These are phyloP conservation scores for Aplidium turbinatum DNA, from an alignment of 23 tunicate genomes.

Conservation along the genomic window DNA sequence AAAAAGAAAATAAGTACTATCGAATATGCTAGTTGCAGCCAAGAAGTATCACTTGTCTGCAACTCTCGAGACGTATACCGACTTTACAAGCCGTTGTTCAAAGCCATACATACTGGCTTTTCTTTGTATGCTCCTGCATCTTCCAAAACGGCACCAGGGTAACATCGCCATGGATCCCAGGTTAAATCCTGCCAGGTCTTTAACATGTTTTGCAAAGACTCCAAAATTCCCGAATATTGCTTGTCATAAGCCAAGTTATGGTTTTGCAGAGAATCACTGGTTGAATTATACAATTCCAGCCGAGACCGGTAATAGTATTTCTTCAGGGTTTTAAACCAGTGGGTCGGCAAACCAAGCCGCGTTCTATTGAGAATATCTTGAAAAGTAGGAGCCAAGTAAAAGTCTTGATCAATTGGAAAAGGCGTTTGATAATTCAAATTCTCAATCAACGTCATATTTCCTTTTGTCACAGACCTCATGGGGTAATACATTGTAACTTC, in stretches of 20 bases:
- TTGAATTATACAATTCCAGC: constrained; percentile 57
- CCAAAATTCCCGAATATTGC: neutral
- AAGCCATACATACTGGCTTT: constrained; percentile 66
- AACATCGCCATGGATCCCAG: constrained; percentile 79
- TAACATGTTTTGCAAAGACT: constrained; percentile 9
- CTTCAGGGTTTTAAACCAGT: constrained; percentile 82
- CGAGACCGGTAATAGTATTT: constrained; percentile 72
- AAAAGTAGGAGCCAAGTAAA: constrained; percentile 76
- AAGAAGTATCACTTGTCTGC: too few species aligned
- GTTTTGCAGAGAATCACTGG: constrained; percentile 49
- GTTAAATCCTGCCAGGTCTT: constrained; percentile 57
- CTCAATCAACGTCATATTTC: constrained; percentile 42
- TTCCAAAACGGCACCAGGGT: constrained; percentile 76
- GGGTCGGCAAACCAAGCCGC: neutral
- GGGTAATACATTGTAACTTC: constrained; percentile 92
- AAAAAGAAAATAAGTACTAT: too few species aligned
- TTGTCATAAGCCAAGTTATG: constrained; percentile 48
- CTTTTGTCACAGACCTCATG: constrained; percentile 63
- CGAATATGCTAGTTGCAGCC: too few species aligned
- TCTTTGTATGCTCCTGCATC: constrained; percentile 67
- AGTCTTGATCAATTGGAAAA: constrained; percentile 89
- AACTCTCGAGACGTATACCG: too few species aligned
- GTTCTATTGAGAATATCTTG: constrained; percentile 82
- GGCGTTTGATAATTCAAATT: constrained; percentile 70
- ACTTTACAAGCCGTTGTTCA: constrained; percentile 53